These are phyloP conservation scores for Ianthella basta DNA, from an alignment of 37 sponge, comb jelly and placozoan genomes.

Conservation along the genomic window DNA sequence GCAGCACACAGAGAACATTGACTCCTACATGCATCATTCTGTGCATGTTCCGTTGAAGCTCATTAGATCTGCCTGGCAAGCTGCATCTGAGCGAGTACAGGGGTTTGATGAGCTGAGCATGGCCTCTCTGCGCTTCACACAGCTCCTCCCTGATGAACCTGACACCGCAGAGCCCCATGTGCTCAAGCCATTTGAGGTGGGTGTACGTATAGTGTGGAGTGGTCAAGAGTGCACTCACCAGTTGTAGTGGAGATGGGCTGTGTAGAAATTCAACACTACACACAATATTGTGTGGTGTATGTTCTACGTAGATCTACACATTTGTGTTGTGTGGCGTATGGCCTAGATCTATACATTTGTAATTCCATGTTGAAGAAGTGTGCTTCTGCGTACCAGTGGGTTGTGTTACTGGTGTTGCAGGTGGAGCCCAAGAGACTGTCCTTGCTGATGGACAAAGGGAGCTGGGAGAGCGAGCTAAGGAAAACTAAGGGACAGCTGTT, in stretches of 20 bases:
- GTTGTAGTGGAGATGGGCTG: not conserved
- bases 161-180: not conserved
- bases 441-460: slow-evolving; percentile 29
- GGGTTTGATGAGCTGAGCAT: slow-evolving; percentile 68
- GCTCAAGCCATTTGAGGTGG: slow-evolving; percentile 17
- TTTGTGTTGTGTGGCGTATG: no score
- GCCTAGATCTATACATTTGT: no score
- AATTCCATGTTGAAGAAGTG: no score
- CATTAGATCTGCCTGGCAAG: slow-evolving; percentile 59
- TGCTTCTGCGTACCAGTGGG: no score
- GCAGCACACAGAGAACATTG: no score
- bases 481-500: slow-evolving; percentile 63
- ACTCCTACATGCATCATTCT: not conserved
- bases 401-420: slow-evolving; percentile 13
- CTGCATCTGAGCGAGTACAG: slow-evolving; percentile 36
- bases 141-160: slow-evolving; percentile 24
- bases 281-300: not conserved
- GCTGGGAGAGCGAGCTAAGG: slow-evolving; percentile 39
- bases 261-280: not conserved
- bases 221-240: not conserved
- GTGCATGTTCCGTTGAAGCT: slow-evolving; percentile 34
- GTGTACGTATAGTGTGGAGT: not conserved
- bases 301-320: no score
- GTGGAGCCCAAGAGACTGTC: slow-evolving; percentile 4
- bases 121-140: slow-evolving; percentile 44